phyloP scores from a whole-genome alignment of 1,140 invertebrate genomes.

The Araneus ventricosus region DNA sequence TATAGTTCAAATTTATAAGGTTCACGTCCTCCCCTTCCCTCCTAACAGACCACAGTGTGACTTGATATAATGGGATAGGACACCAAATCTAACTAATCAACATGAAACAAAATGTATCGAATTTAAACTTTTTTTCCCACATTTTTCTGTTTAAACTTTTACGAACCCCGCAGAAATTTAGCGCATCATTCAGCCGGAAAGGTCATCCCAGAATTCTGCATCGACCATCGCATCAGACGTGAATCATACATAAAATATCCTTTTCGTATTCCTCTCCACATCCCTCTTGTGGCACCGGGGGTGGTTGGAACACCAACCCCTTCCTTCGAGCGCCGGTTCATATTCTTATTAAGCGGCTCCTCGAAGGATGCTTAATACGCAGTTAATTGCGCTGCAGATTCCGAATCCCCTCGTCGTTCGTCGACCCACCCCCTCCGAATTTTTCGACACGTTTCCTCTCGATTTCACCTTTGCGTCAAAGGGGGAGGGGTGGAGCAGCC shows the following conservation, averaged over 20 bases:
- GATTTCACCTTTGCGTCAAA: constrained; percentile 3
- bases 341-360: constrained; percentile 45
- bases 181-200: too few species aligned
- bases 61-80: too few species aligned
- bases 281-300: not conserved
- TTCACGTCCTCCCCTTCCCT: too few species aligned
- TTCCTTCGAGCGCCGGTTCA: constrained; percentile 17
- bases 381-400: constrained; percentile 48
- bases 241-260: constrained; percentile 13
- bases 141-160: too few species aligned
- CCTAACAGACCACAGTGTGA: too few species aligned
- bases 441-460: constrained; percentile 16
- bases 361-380: constrained; percentile 55
- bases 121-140: too few species aligned
- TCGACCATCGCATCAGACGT: not conserved
- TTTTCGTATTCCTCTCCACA: not conserved
- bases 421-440: not conserved
- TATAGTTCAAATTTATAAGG: too few species aligned
- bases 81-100: too few species aligned
- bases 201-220: too few species aligned
- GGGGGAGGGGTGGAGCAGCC: not conserved
- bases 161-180: too few species aligned
- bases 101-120: too few species aligned
- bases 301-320: not conserved
- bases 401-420: not conserved